These are phyloP conservation scores for Phylloscopus trochilus DNA, from an alignment of 2,113 vertebrate genomes.

Conservation along the genomic window DNA sequence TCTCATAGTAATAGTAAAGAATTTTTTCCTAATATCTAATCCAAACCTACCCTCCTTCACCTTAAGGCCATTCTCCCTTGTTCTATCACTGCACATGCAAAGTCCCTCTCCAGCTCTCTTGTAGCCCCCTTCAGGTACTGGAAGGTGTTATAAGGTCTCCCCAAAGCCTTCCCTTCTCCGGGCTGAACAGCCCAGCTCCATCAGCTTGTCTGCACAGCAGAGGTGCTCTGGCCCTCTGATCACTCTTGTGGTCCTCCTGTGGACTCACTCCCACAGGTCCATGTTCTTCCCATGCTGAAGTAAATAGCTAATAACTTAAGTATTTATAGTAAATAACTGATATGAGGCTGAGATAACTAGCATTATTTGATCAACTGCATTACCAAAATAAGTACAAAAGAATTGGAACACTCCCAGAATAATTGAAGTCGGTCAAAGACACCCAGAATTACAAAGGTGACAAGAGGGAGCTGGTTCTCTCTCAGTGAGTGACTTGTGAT, in stretches of 20 bases:
- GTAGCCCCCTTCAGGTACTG: neutral
- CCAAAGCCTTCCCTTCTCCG: neutral
- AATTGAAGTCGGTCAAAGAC: neutral
- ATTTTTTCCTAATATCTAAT: neutral
- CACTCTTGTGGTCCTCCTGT: neutral
- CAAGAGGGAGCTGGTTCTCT: neutral
- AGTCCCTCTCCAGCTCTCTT: neutral
- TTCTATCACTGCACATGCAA: neutral
- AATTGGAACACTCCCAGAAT: neutral
- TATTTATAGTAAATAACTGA: neutral
- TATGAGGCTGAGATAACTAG: neutral
- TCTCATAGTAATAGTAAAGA: neutral
- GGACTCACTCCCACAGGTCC: neutral
- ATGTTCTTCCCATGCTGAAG: neutral
- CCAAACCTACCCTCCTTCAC: neutral
- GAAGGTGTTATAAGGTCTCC: neutral
- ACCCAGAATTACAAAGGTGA: neutral
- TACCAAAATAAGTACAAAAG: neutral
- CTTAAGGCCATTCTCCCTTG: neutral
- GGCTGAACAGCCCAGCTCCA: neutral
- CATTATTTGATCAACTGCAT: neutral
- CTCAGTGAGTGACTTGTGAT: neutral
- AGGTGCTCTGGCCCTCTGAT: neutral
- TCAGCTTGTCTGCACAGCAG: neutral
- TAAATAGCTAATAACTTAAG: neutral